Evolutionary conservation across 2,888 invertebrate genomes (phyloP).

Genomic region (Tenthredo notha): DNA sequence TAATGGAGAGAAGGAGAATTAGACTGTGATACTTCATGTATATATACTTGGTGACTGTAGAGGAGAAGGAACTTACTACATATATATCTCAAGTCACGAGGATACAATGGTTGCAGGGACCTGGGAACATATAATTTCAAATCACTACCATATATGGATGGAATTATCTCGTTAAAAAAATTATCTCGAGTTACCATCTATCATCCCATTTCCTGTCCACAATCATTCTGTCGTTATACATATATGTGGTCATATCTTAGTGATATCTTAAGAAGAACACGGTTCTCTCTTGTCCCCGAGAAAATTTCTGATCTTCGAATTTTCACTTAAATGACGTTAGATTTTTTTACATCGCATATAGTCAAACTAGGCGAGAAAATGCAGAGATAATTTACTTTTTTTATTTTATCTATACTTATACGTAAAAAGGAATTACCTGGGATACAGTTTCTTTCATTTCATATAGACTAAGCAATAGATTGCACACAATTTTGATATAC

Average conservation of each 20-base stretch:
- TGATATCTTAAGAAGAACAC: background rate
- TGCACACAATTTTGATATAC: background rate
- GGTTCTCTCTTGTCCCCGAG: background rate
- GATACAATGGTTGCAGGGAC: constrained; percentile 7
- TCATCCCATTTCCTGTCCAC: constrained; percentile 53
- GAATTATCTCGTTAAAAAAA: constrained; percentile 60
- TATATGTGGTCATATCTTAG: constrained; percentile 12
- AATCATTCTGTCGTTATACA: background rate
- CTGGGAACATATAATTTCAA: constrained; percentile 50
- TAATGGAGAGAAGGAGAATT: background rate
- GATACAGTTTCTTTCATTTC: background rate
- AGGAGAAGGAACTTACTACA: background rate
- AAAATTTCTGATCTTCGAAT: background rate
- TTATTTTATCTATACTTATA: background rate
- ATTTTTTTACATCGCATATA: background rate
- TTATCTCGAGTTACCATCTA: constrained; percentile 57
- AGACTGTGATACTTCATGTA: too few relatives aligned
- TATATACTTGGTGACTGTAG: too few relatives aligned
- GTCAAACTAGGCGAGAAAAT: background rate
- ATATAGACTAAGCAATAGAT: background rate
- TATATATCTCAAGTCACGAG: background rate
- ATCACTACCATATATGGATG: constrained; percentile 60
- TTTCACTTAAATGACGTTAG: background rate
- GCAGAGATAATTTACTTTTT: background rate
- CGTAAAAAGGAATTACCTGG: background rate